phyloP scores from a whole-genome alignment of 2,888 invertebrate genomes.

The Platypus cylindrus region DNA sequence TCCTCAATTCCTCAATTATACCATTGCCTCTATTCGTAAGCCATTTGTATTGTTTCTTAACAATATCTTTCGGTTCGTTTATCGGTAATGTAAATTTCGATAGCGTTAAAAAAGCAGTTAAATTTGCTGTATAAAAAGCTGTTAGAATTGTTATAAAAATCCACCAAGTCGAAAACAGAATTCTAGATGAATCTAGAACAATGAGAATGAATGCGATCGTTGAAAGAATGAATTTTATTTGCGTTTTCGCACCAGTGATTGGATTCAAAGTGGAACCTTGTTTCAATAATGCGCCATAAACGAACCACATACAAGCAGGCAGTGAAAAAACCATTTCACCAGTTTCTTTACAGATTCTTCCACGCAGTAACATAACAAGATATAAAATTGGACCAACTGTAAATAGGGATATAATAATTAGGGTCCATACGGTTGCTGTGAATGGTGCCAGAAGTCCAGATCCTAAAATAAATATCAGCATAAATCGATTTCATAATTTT shows the following conservation, averaged over 20 bases:
- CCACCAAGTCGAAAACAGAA: slow-evolving; percentile 87
- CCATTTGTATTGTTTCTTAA: slow-evolving; percentile 50
- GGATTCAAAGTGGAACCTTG: slow-evolving; percentile 76
- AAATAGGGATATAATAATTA: slow-evolving; percentile 58
- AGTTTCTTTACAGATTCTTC: slow-evolving; percentile 47
- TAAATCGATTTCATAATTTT: no score
- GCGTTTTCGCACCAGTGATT: slow-evolving; percentile 50
- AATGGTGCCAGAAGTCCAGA: slow-evolving; percentile 76
- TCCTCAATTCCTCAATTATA: slow-evolving; percentile 28
- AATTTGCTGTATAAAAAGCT: slow-evolving; percentile 81
- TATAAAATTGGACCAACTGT: slow-evolving; percentile 70
- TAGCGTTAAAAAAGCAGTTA: slow-evolving; percentile 77
- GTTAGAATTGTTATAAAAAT: slow-evolving; percentile 77
- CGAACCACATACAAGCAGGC: slow-evolving; percentile 72
- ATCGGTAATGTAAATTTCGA: slow-evolving; percentile 75
- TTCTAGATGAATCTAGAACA: slow-evolving; percentile 54
- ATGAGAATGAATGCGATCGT: neutral
- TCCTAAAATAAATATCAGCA: no score
- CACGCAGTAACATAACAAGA: slow-evolving; percentile 50
- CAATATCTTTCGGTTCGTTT: slow-evolving; percentile 54
- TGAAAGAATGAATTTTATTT: no score
- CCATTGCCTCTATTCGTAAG: slow-evolving; percentile 52
- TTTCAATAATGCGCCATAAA: slow-evolving; percentile 76
- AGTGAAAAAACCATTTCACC: slow-evolving; percentile 46
- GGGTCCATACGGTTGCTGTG: slow-evolving; percentile 43